Evolutionary conservation across 2,797 vertebrate genomes (phyloP), one percentile per base, ranked within the genome.

Genomic region (Chiropotes sagulatus): DNA sequence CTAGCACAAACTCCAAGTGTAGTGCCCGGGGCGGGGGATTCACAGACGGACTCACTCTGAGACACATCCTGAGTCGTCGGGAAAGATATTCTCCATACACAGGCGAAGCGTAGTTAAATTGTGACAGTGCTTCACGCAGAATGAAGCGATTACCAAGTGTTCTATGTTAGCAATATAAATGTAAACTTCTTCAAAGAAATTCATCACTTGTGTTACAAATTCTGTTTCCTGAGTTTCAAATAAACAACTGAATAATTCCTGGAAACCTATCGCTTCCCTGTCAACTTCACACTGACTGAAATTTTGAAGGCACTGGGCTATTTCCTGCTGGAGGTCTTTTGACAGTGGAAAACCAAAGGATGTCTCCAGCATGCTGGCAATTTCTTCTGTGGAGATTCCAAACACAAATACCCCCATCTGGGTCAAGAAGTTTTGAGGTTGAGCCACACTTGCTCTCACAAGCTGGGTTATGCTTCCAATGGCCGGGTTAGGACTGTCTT

Each of bases 101-200:
- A 97, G 44, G 36, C 46, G 86, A 54, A 97, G 70, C 6, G 22
- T 72, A 57, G 85, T 86, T 70, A 97, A 4, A 19, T 17, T 76
- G 0, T 0, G 67, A 48, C 79, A 46, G 0, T 61, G 22, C 13
- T 67, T 50, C 6, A 97, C 33, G 76, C 79, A 72, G 58, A 75
- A 70, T 2, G 90, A 41, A 8, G 41, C 33, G 0, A 36, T 1
- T 2, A 36, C 0, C 24, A 96, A 3, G 2, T 54, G 17, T 2
- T 93, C 39, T 2, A 1, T 0, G 14, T 5, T n/a, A 9, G 14
- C 14, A 2, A 97, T 86, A 24, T 72, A 48, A 44, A 95, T 1
- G 4, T 7, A 6, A 8, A 97, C 2, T 3, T 97, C 79, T 44
- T 57, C 30, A 26, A 97, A 96, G 26, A 86, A 30, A 67, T 57